Evolutionary conservation across 2,113 vertebrate species (phyloP), one percentile per base, ranked within the genome.

Genomic region (Bostrychus sinensis): DNA sequence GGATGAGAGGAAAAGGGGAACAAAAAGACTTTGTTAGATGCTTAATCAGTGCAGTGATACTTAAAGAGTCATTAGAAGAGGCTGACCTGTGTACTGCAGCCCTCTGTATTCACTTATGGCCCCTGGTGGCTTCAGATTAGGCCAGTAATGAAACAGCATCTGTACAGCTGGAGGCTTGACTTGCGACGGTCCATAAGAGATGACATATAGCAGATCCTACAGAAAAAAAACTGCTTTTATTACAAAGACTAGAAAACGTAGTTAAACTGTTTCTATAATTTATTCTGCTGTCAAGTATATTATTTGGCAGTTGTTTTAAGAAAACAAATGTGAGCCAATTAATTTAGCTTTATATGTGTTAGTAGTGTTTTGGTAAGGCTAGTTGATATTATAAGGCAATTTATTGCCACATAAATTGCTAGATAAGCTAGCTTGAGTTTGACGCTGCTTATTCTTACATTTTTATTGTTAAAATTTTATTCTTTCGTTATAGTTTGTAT

Each of bases 121-220:
- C 72, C 97, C 97, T 2, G 97, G 97, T 20, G 97, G 97, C 78
- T 98, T 99, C 71, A 99, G 92, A 89, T 99, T 99, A 60, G 97
- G 97, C 97, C 97, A 99, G 58, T 98, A 99, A 82, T 99, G 97
- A 88, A 99, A 99, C 28, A 99, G 91, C 97, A 99, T 99, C 89
- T 99, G 97, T 50, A 99, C 97, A 3, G 97, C 97, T 26, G 97
- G 96, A 66, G 97, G 96, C 75, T 99, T 99, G 67, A 99, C 97
- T 93, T 98, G 97, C 59, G 97, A 98, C 9, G 97, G 97, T 58
- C 97, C 97, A 60, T 99, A 98, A 1, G 97, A 98, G 81, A 99
- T 99, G 45, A 99, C 97, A 71, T 99, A 99, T 0, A 99, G 92
- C 72, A 99, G 93, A 85, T 99, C 97, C 97, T 99, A 88, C 26